A percentile compares a stretch with the other conserved stretches of the same genome.
Conservation (phyloP, 2,888 invertebrate genomes). For the Oscheius onirici region DNA sequence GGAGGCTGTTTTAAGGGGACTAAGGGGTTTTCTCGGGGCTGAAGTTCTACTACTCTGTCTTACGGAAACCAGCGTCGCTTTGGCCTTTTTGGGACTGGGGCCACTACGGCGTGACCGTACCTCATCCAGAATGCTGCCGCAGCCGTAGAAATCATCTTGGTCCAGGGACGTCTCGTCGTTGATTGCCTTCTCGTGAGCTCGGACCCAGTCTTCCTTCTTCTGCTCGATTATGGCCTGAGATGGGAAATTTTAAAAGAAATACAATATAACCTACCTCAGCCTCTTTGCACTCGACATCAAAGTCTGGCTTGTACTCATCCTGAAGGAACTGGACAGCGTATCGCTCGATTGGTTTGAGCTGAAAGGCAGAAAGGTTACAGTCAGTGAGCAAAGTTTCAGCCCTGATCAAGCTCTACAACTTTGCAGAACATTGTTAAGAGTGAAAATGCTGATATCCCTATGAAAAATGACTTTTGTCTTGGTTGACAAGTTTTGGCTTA, state of each 20-base stretch:
- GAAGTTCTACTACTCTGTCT: not conserved
- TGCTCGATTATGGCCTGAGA: conserved; percentile 55
- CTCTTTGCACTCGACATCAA: conserved; percentile 85
- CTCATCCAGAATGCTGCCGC: conserved; percentile 48
- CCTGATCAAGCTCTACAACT: no score
- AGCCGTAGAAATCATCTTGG: conserved; percentile 40
- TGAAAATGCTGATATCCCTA: no score
- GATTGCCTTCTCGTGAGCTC: conserved; percentile 51
- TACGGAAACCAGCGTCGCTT: not conserved
- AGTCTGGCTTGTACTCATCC: conserved; percentile 82
- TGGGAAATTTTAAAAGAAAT: not conserved
- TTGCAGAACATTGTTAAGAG: no score
- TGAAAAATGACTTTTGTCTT: no score
- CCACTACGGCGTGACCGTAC: conserved; percentile 45
- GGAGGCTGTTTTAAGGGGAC: conserved; percentile 28
- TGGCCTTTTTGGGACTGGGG: not conserved
- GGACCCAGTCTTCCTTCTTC: conserved; percentile 59
- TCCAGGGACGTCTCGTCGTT: conserved; percentile 35
- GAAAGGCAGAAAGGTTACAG: conserved; percentile 56
- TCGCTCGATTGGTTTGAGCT: conserved; percentile 92
- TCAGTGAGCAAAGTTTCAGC: no score
- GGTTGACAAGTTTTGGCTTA: no score
- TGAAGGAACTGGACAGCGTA: conserved; percentile 95
- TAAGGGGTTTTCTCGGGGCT: conserved; percentile 2
- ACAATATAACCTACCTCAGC: conserved; percentile 79